Base-by-base conservation (phyloP, 2,797 vertebrate genomes). In the Platyrinchus mystaceus region DNA sequence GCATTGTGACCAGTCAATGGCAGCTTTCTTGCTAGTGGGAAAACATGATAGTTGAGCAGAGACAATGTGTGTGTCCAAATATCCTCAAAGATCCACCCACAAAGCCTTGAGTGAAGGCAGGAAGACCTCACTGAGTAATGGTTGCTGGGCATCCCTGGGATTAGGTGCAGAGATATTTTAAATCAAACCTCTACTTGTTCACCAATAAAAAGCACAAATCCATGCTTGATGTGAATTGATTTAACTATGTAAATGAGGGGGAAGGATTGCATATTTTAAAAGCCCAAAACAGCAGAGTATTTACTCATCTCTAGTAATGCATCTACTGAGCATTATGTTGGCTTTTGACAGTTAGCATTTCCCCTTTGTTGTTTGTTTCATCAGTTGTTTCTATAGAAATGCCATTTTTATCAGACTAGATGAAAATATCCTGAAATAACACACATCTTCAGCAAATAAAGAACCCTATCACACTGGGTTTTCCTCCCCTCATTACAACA, bases 381-480 rank as follows among this genome's bases (percentile, higher is more conserved):
- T 71, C 56, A 70, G 56, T 87, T 94, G 88, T 94, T 93, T 95
- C 93, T 89, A 85, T 87, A 94, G 93, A 92, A 94, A 96, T 94
- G 76, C 26, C 23, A 11, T 74, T 95, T 89, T 87, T 77, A 68
- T 78, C 73, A 75, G 79, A 16, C n/a, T 87, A 78, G 46, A 63
- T 68, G 28, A 87, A 90, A 92, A 71, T 70, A 90, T 30, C 60
- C 93, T 62, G 46, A 94, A 91, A 71, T 73, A 92, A 84, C 22
- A 69, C 43, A 84, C 58, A 58, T 71, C 75, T 94, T 80, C 39
- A 81, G 53, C 62, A 85, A 85, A 85, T 55, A 71, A 78, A 91
- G 64, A 30, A 67, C 41, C 10, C 1, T 87, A 28, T 64, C 27
- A 50, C 32, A n/a, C 30, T 67, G 59, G 32, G 23, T 56, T 81